Percentiles rank a stretch among this genome's conserved stretches.
These are phyloP conservation scores for Alviniconcha strummeri DNA, from an alignment of 2,888 invertebrate species.

Conservation along the genomic window DNA sequence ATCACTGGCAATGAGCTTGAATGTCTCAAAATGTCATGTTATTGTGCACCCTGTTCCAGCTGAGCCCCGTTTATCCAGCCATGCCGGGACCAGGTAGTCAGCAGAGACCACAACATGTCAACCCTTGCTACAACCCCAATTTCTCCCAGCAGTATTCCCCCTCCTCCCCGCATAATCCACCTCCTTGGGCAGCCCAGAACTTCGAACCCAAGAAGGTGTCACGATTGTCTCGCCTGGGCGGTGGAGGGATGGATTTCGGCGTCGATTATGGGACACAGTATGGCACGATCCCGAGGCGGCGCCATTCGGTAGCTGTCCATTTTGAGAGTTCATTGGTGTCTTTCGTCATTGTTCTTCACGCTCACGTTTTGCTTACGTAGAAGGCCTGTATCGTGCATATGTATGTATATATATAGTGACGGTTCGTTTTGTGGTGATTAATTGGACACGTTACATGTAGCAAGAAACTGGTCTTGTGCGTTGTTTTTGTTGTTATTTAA, in stretches of 20 bases:
- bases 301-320: conserved; percentile 35
- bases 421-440: too few species aligned
- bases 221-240: conserved; percentile 60
- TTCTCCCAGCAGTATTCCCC: conserved; percentile 45
- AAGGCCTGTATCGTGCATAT: too few species aligned
- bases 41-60: conserved; percentile 26
- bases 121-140: conserved; percentile 44
- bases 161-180: conserved; percentile 47
- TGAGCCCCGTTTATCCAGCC: conserved; percentile 22
- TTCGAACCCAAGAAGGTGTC: conserved; percentile 54
- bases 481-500: too few species aligned
- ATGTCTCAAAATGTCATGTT: too few species aligned
- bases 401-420: too few species aligned
- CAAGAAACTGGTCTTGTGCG: too few species aligned
- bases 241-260: conserved; percentile 57
- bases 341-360: background rate
- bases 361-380: conserved; percentile 8
- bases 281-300: conserved; percentile 34
- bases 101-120: conserved; percentile 32
- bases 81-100: background rate
- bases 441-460: too few species aligned
- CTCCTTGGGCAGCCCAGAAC: conserved; percentile 40
- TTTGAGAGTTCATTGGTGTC: background rate
- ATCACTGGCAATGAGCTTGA: too few species aligned
- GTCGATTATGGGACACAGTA: conserved; percentile 41